A percentile compares a stretch with the other conserved stretches of the same genome.
Conservation (phyloP, 2,888 invertebrate genomes). For the Mythimna loreyi region DNA sequence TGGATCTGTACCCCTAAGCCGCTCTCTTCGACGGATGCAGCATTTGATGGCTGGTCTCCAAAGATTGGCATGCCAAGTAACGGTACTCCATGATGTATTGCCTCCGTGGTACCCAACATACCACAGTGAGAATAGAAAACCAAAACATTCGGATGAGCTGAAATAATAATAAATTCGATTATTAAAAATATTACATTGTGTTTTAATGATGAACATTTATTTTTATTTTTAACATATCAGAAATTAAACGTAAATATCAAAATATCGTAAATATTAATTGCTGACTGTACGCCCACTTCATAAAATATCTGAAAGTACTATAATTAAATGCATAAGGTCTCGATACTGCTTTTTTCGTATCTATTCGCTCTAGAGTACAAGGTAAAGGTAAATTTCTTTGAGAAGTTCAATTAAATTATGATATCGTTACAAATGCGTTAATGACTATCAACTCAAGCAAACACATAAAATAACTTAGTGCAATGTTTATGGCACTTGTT, state of each 20-base stretch:
- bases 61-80: constrained; percentile 91
- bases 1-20: constrained; percentile 87
- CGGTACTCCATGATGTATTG: constrained; percentile 90
- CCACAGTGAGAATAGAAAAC: constrained; percentile 91
- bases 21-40: constrained; percentile 87
- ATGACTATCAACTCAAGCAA: background rate
- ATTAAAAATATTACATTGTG: too few species aligned
- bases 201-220: too few species aligned
- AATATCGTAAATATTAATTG: background rate
- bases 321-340: too few species aligned
- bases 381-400: too few species aligned
- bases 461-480: too few species aligned
- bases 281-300: background rate
- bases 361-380: too few species aligned
- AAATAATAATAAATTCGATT: constrained; percentile 8
- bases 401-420: too few species aligned
- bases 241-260: too few species aligned
- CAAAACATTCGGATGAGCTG: constrained; percentile 76
- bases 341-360: too few species aligned
- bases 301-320: too few species aligned
- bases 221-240: background rate
- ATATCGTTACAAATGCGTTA: background rate
- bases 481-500: background rate
- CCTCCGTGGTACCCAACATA: constrained; percentile 90
- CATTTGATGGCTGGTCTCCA: constrained; percentile 91